Percentiles rank a stretch among this genome's conserved stretches.
Evolutionary conservation across 2,888 invertebrate species (phyloP).

Genomic region (Pachycephus smyrnensis): DNA sequence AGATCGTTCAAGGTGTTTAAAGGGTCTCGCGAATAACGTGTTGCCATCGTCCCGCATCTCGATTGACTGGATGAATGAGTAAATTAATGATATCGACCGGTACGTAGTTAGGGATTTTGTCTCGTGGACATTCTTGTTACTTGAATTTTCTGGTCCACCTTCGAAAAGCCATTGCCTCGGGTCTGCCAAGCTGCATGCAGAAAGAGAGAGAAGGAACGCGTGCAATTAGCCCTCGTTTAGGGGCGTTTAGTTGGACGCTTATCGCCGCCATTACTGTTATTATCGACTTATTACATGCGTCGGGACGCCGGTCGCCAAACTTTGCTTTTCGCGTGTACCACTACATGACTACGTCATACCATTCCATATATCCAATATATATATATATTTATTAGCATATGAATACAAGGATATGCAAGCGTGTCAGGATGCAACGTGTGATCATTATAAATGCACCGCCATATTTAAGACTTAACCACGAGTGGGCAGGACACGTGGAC

Average conservation of each 20-base stretch:
- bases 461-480: not conserved
- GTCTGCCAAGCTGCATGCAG: not conserved
- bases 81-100: slow-evolving; percentile 54
- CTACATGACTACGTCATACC: not conserved
- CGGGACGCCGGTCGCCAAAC: slow-evolving; percentile 40
- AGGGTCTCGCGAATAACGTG: not conserved
- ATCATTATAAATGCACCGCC: slow-evolving; percentile 9
- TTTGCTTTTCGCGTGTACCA: slow-evolving; percentile 19
- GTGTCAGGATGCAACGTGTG: not conserved
- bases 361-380: not conserved
- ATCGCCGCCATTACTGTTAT: slow-evolving; percentile 63
- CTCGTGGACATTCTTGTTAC: not conserved
- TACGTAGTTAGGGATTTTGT: slow-evolving; percentile 34
- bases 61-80: slow-evolving; percentile 47
- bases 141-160: not conserved
- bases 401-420: slow-evolving; percentile 6
- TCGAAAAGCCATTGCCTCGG: not conserved
- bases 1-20: not conserved
- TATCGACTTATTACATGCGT: slow-evolving; percentile 64
- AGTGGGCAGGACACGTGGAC: not conserved
- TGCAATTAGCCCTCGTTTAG: slow-evolving; percentile 65
- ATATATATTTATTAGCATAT: no score
- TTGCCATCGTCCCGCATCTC: slow-evolving; percentile 14
- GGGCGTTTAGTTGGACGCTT: slow-evolving; percentile 62
- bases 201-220: slow-evolving; percentile 10